A percentile compares a stretch with the other conserved stretches of the same genome.
phyloP scores from a whole-genome alignment of 2,797 vertebrate species.

The Kryptolebias ocellatus region DNA sequence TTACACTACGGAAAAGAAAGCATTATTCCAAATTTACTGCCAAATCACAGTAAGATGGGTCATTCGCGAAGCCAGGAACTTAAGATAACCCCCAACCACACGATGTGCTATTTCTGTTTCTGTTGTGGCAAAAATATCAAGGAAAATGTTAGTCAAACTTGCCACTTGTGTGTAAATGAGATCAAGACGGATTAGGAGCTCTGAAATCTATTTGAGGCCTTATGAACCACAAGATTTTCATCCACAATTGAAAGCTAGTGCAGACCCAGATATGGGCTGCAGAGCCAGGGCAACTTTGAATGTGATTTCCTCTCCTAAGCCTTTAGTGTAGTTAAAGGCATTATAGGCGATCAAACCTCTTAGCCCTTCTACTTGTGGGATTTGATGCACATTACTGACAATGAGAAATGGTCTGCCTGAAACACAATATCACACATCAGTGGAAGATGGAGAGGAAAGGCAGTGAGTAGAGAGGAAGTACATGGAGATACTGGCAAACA shows the following conservation, averaged over 20 bases:
- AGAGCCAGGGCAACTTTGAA: conserved; percentile 68
- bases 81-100: conserved; percentile 62
- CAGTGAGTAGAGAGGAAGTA: conserved; percentile 34
- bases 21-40: conserved; percentile 58
- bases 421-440: conserved; percentile 81
- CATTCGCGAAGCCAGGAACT: conserved; percentile 43
- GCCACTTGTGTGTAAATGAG: conserved; percentile 79
- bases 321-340: conserved; percentile 79
- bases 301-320: conserved; percentile 80
- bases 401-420: conserved; percentile 82
- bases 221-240: conserved; percentile 69
- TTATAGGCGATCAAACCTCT: conserved; percentile 80
- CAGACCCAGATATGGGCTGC: conserved; percentile 70
- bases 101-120: conserved; percentile 49
- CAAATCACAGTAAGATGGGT: conserved; percentile 49
- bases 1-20: conserved; percentile 73
- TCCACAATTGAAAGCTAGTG: conserved; percentile 56
- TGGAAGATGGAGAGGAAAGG: conserved; percentile 52
- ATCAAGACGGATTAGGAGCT: conserved; percentile 80
- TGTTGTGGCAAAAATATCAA: conserved; percentile 69
- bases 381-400: conserved; percentile 85
- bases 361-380: conserved; percentile 77
- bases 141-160: conserved; percentile 81
- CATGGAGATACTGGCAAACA: conserved; percentile 33
- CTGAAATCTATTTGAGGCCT: conserved; percentile 74